Evolutionary conservation across 2,113 vertebrate genomes (phyloP).

Genomic region (Platanista minor): DNA sequence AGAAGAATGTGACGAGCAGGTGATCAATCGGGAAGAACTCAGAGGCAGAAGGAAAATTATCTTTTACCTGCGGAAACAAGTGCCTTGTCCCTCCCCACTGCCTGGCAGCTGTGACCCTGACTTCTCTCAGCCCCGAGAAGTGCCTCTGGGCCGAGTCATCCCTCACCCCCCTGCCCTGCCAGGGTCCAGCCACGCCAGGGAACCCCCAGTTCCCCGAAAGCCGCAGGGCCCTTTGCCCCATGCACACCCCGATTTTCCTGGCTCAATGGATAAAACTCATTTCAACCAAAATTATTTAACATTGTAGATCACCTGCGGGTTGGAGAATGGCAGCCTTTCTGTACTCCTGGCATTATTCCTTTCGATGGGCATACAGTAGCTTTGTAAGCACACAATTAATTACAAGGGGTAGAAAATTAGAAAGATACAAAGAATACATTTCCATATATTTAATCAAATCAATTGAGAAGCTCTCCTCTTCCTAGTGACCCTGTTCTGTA

Average conservation of each 20-base stretch:
- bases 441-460: background rate
- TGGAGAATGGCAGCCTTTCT: background rate
- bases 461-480: background rate
- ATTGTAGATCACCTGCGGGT: background rate
- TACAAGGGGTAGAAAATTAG: background rate
- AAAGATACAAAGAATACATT: background rate
- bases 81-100: background rate
- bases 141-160: rapidly evolving
- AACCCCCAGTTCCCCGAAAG: background rate
- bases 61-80: background rate
- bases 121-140: background rate
- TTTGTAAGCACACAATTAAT: background rate
- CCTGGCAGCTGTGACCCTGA: background rate
- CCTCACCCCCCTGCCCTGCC: background rate
- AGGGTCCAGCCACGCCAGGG: background rate
- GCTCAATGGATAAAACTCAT: background rate
- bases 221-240: background rate
- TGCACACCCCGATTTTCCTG: background rate
- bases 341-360: background rate
- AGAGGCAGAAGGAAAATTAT: background rate
- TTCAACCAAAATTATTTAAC: background rate
- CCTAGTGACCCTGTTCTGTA: background rate
- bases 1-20: background rate
- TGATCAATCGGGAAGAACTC: background rate
- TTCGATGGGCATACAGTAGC: background rate